Evolutionary conservation across 2,888 invertebrate genomes (phyloP).

Genomic region (Seira musarum): DNA sequence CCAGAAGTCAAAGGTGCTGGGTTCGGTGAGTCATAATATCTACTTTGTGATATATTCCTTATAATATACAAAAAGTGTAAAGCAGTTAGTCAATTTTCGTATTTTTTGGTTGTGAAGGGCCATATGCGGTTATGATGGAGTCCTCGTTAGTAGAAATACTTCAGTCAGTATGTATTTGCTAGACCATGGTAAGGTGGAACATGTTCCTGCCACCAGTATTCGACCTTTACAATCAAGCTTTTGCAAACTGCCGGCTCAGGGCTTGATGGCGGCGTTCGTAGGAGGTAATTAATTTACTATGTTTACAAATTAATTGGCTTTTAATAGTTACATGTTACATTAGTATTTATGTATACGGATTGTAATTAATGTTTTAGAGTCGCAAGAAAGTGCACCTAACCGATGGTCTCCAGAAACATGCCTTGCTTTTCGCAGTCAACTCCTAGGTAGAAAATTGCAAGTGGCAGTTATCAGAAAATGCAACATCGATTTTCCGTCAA

Average conservation of each 20-base stretch:
- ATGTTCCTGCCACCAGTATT: slow-evolving; percentile 48
- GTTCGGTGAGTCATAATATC: slow-evolving; percentile 41
- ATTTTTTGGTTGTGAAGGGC: too few relatives aligned
- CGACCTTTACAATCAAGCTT: slow-evolving; percentile 49
- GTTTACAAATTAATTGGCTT: too few relatives aligned
- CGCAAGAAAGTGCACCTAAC: slow-evolving; percentile 43
- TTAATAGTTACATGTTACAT: too few relatives aligned
- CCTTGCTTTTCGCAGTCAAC: slow-evolving; percentile 43
- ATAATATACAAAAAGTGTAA: too few relatives aligned
- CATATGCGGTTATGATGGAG: slow-evolving; percentile 49
- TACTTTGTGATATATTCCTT: too few relatives aligned
- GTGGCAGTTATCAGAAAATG: slow-evolving; percentile 47
- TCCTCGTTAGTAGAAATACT: slow-evolving; percentile 40
- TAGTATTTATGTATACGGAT: too few relatives aligned
- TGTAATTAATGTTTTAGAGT: slow-evolving; percentile 36
- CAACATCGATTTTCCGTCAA: slow-evolving; percentile 46
- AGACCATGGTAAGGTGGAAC: slow-evolving; percentile 51
- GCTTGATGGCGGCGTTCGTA: slow-evolving; percentile 52
- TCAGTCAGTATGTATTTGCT: slow-evolving; percentile 50
- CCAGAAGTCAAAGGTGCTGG: slow-evolving; percentile 52
- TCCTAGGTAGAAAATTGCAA: slow-evolving; percentile 34
- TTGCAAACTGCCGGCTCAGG: slow-evolving; percentile 54
- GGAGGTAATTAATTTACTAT: slow-evolving; percentile 28
- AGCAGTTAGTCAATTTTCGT: too few relatives aligned
- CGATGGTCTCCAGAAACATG: slow-evolving; percentile 50